Base-by-base conservation (phyloP, 2,797 vertebrate genomes). In the Lycodopsis pacificus region DNA sequence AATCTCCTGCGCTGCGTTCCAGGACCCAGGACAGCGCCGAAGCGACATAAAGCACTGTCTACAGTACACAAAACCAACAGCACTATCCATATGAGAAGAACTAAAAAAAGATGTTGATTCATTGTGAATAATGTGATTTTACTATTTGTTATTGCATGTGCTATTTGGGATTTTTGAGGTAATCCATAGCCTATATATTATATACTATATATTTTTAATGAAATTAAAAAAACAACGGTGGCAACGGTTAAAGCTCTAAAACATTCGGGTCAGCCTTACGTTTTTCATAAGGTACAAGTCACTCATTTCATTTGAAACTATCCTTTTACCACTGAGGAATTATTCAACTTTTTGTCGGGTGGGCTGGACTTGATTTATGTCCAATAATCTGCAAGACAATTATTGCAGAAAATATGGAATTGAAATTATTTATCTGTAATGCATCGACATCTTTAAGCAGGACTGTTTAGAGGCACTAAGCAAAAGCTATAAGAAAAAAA, bases 401-500 rank as follows among this genome's bases (percentile, higher is more conserved):
- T 61, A 51, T 42, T 61, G 3, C 19, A 20, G 12, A 40, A 62
- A 44, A 59, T 2, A 19, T 3, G 14, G 1, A 42, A 63, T 53
- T 54, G 7, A 57, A 70, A 19, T 42, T 0, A 66, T 73, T 42
- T 46, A 34, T 51, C 27, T 53, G 7, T 70, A 70, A 69, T 57
- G 14, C 46, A 73, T 5, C 40, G 10, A 12, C 30, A 38, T 38
- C 25, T 71, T 40, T 25, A 64, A 71, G 25, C 13, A 65, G 15
- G 22, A 32, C 49, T 42, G 57, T 73, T 77, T 73, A 40, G 54
- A 72, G 42, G 49, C 13, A 62, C 57, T 30, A 53, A 77, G 73
- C 30, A 14, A 57, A 69, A 65, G 22, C 32, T 40, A 64, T 70
- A 64, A 44, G 75, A 48, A 67, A 30, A 30, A 34, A 34, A 34